A percentile compares a stretch with the other conserved stretches of the same genome.
phyloP scores from a whole-genome alignment of 2,113 vertebrate species.

The Seriola aureovittata region DNA sequence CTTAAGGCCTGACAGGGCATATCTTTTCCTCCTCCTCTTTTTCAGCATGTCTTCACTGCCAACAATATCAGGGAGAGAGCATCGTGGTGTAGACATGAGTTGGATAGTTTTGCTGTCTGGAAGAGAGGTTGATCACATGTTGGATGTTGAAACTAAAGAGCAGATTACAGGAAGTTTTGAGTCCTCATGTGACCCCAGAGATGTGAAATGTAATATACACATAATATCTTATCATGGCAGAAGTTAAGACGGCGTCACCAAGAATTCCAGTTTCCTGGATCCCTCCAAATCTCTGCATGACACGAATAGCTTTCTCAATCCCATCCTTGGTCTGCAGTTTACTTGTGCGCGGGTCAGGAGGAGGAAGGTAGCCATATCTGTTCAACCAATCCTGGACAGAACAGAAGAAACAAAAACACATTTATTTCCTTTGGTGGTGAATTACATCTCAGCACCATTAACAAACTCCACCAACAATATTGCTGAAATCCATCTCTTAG shows the following conservation, averaged over 20 bases:
- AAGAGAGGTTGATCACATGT: slow-evolving; percentile 34
- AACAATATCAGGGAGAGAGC: slow-evolving; percentile 90
- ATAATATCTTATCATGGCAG: neutral
- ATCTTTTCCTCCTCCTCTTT: slow-evolving; percentile 83
- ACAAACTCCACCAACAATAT: too few species aligned
- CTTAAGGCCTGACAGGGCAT: slow-evolving; percentile 83
- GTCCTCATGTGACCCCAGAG: neutral
- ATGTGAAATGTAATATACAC: neutral
- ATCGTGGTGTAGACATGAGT: slow-evolving; percentile 89
- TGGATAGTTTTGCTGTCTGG: slow-evolving; percentile 84
- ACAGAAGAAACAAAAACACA: neutral
- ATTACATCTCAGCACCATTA: too few species aligned
- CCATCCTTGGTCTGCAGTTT: slow-evolving; percentile 86
- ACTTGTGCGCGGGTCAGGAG: slow-evolving; percentile 85
- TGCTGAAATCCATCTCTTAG: too few species aligned
- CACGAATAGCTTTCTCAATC: slow-evolving; percentile 84
- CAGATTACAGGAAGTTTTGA: slow-evolving; percentile 6
- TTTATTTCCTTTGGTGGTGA: neutral
- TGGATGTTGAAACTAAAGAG: slow-evolving; percentile 19
- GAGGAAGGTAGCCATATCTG: slow-evolving; percentile 91
- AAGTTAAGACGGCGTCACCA: slow-evolving; percentile 79
- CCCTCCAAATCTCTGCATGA: slow-evolving; percentile 91
- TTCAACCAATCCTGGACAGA: slow-evolving; percentile 89
- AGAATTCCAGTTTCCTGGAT: slow-evolving; percentile 85
- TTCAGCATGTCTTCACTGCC: slow-evolving; percentile 83